Conservation (phyloP, 2,797 vertebrate species). For the Micrastur ruficollis region DNA sequence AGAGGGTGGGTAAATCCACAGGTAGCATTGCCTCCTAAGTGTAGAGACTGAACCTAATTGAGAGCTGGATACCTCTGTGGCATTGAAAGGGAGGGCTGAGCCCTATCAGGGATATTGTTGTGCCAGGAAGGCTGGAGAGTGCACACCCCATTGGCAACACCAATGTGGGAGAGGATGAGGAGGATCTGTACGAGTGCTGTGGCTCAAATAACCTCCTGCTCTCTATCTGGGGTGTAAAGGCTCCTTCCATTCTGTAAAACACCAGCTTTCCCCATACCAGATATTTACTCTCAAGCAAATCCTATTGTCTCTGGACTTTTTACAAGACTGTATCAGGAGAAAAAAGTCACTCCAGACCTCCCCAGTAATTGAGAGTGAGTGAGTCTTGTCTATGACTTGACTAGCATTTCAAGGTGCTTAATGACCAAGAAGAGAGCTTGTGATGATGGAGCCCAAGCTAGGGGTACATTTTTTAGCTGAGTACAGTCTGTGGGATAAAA, state of each 20-base stretch:
- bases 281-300: background rate
- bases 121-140: background rate
- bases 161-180: background rate
- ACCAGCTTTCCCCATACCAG: background rate
- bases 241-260: background rate
- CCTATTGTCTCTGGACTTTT: background rate
- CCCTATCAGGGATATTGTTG: background rate
- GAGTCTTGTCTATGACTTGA: background rate
- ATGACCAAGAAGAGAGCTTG: background rate
- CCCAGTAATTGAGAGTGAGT: fast-evolving
- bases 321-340: background rate
- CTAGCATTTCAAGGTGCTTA: background rate
- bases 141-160: background rate
- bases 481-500: background rate
- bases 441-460: background rate
- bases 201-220: background rate
- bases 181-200: background rate
- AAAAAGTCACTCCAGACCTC: background rate
- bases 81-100: background rate
- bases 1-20: background rate
- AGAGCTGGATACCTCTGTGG: background rate
- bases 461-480: background rate
- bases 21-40: background rate
- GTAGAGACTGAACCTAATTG: background rate
- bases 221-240: background rate